Conservation (phyloP, 2,113 vertebrate species). For the Etheostoma cragini region DNA sequence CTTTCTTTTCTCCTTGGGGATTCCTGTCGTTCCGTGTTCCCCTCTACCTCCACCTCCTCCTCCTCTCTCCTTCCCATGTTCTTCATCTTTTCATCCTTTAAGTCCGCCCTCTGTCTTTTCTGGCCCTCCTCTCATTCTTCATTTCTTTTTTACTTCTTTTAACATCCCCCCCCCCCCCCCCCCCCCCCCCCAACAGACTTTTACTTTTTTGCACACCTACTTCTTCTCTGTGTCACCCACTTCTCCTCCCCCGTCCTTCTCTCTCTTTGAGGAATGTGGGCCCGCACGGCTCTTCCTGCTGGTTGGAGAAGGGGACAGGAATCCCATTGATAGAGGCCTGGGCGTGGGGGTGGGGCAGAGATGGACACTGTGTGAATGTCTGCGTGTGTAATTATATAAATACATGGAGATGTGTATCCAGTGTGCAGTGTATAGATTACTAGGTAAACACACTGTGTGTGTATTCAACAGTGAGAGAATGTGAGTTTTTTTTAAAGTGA, state of each 20-base stretch:
- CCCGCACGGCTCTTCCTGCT: constrained; percentile 79
- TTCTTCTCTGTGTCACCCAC: constrained; percentile 53
- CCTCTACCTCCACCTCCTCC: not conserved
- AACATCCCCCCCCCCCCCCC: not conserved
- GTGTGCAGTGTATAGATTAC: constrained; percentile 68
- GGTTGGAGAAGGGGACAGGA: constrained; percentile 79
- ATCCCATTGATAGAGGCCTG: constrained; percentile 83
- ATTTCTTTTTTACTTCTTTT: constrained; percentile 10
- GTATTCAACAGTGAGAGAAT: constrained; percentile 39
- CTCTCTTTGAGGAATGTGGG: constrained; percentile 80
- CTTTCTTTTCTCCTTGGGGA: constrained; percentile 44
- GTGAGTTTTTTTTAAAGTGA: constrained; percentile 33
- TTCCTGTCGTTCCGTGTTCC: constrained; percentile 43
- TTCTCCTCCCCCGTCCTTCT: constrained; percentile 57
- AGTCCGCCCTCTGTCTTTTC: not conserved
- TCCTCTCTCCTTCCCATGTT: not conserved
- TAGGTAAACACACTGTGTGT: constrained; percentile 51
- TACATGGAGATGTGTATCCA: constrained; percentile 62
- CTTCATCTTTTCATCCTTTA: not conserved
- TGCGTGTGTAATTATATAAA: constrained; percentile 65
- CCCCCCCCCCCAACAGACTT: constrained; percentile 28
- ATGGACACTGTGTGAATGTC: constrained; percentile 64
- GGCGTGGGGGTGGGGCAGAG: constrained; percentile 67
- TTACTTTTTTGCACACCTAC: constrained; percentile 46
- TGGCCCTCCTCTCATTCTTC: not conserved